A percentile compares a stretch with the other conserved stretches of the same genome.
phyloP scores from a whole-genome alignment of 2,888 invertebrate genomes.

The Lepidocyrtoides sp. region DNA sequence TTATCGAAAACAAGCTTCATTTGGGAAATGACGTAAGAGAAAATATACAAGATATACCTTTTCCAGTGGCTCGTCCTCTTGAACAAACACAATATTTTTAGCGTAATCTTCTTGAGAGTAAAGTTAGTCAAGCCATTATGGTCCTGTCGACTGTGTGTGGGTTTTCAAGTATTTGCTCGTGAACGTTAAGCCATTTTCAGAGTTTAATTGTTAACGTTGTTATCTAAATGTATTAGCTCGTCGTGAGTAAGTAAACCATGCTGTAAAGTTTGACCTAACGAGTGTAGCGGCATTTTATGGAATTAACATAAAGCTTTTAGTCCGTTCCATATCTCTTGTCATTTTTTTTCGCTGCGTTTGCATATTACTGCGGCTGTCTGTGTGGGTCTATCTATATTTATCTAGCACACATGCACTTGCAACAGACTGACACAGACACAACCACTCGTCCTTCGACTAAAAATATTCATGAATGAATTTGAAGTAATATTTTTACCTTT shows the following conservation, averaged over 20 bases:
- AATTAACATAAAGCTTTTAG: slow-evolving; percentile 34
- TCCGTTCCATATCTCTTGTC: neutral
- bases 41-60: neutral
- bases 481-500: neutral
- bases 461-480: slow-evolving; percentile 18
- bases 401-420: neutral
- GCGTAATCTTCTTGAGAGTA: neutral
- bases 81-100: neutral
- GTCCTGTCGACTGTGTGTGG: neutral
- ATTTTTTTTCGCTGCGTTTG: neutral
- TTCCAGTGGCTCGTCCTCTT: slow-evolving; percentile 5
- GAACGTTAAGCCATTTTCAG: slow-evolving; percentile 1
- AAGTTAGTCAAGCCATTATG: neutral
- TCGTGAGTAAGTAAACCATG: neutral
- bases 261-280: neutral
- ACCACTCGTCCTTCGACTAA: slow-evolving; percentile 42
- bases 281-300: slow-evolving; percentile 15
- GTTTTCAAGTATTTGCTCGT: slow-evolving; percentile 27
- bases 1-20: slow-evolving; percentile 12
- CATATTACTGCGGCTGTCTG: neutral
- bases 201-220: neutral
- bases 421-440: neutral
- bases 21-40: neutral
- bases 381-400: neutral
- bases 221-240: slow-evolving; percentile 1